Base-by-base conservation (phyloP, 2,113 vertebrate species). In the Calyptommatus sinebrachiatus region DNA sequence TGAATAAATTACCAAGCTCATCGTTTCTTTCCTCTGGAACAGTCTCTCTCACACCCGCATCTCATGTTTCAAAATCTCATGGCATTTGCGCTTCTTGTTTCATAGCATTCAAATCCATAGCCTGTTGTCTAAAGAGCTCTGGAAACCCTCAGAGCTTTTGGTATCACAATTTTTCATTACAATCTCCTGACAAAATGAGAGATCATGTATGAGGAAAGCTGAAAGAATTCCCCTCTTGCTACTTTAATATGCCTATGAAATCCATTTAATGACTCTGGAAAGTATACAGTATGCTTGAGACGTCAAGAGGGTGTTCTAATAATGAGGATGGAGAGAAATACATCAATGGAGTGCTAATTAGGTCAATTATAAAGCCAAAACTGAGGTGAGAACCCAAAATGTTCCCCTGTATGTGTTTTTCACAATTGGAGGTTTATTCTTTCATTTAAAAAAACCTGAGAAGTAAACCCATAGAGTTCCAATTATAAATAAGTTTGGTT, bases 331-430 rank as follows among this genome's bases (percentile, higher is more conserved):
- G 53, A 71, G 82, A 85, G 79, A 85, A 85, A 86, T 68, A 73
- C 77, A 87, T 82, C 46, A 82, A 87, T 77, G 66, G 73, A 78
- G 65, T 75, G 29, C 80, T 88, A 89, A 90, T 89, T 88, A 89
- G 79, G 62, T 73, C 61, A 60, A 77, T 85, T 87, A 84, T 26
- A 83, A 31, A 18, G 10, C 7, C 31, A 28, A 60, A 81, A 67
- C 77, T 81, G 63, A 24, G 65, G 65, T 4, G 50, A 79, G 76
- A 77, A 77, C 0, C 8, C 77, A 70, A 63, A 87, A 72, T 76
- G 63, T 1, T 8, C 12, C 80, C n/a, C 83, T 83, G 69, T 9
- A 57, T 2, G n/a, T 67, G 8, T 3, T 69, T 2, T 8, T 2
- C 46, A 73, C 77, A 81, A 84, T 82, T 75, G 83, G 57, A 35